Evolutionary conservation across 2,113 vertebrate genomes (phyloP).

Genomic region (Asarcornis scutulata): DNA sequence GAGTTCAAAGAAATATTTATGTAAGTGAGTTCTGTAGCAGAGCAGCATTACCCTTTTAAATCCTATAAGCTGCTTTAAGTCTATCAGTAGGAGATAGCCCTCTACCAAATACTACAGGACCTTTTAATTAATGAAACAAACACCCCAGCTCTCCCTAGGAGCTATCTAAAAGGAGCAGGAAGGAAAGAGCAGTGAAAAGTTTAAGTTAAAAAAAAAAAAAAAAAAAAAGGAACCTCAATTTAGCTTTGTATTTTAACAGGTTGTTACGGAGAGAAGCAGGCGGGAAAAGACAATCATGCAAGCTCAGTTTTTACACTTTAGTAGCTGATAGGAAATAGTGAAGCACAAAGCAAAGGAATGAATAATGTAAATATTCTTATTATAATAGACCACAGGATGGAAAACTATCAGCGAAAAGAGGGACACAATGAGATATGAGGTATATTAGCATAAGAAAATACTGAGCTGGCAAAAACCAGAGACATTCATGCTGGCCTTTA

Average conservation of each 20-base stretch:
- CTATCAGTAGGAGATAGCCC: neutral
- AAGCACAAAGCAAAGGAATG: neutral
- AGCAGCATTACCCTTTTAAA: neutral
- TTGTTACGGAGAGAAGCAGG: neutral
- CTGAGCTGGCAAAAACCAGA: neutral
- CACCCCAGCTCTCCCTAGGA: neutral
- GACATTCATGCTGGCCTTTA: neutral
- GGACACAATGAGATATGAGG: neutral
- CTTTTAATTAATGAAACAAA: conserved; percentile 11
- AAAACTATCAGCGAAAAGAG: neutral
- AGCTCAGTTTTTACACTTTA: neutral
- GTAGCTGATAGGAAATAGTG: neutral
- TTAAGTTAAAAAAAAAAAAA: neutral
- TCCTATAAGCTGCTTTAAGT: neutral
- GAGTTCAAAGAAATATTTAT: conserved; percentile 41
- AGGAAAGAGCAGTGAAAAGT: neutral
- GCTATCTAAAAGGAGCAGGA: neutral
- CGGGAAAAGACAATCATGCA: neutral
- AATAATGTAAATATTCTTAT: neutral
- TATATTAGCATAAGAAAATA: neutral
- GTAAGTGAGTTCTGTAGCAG: neutral
- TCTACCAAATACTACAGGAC: neutral
- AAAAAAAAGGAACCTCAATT: neutral
- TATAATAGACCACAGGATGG: neutral
- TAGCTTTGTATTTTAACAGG: neutral